Conservation (phyloP, 2,888 invertebrate species). For the Bembecia ichneumoniformis region DNA sequence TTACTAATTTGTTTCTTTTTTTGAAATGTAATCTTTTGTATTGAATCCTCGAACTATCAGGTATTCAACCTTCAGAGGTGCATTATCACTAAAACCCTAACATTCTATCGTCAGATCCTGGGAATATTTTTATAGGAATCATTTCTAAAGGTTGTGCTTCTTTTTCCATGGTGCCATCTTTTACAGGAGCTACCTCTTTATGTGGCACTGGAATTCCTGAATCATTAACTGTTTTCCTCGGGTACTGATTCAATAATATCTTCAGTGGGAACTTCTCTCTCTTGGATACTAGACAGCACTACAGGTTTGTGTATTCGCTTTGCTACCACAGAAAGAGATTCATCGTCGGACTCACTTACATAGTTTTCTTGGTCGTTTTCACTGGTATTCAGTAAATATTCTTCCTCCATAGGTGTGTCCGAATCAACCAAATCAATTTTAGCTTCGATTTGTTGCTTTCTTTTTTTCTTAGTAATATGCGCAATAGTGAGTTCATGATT, state of each 20-base stretch:
- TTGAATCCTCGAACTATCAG: too few relatives aligned
- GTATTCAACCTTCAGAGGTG: too few relatives aligned
- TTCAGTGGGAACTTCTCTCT: not conserved
- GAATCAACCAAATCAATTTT: conserved; percentile 24
- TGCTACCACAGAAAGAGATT: conserved; percentile 41
- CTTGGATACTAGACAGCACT: not conserved
- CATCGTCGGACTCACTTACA: conserved; percentile 38
- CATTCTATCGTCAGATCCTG: conserved; percentile 14
- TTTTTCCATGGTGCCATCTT: not conserved
- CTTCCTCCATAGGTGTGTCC: conserved; percentile 25
- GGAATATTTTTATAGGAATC: conserved; percentile 2
- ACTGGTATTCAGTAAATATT: conserved; percentile 12
- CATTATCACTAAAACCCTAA: too few relatives aligned
- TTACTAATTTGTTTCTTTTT: too few relatives aligned
- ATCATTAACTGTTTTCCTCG: too few relatives aligned
- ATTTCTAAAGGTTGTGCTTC: not conserved
- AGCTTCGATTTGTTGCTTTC: conserved; percentile 11
- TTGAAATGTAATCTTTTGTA: too few relatives aligned
- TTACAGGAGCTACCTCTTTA: too few relatives aligned
- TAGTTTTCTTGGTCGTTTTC: conserved; percentile 3
- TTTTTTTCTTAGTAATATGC: not conserved
- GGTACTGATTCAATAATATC: too few relatives aligned
- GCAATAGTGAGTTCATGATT: conserved; percentile 7
- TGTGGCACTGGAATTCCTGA: too few relatives aligned
- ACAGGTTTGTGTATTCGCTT: conserved; percentile 21